Base-by-base conservation (phyloP, 2,113 vertebrate genomes). In the Thinocorus orbignyianus region DNA sequence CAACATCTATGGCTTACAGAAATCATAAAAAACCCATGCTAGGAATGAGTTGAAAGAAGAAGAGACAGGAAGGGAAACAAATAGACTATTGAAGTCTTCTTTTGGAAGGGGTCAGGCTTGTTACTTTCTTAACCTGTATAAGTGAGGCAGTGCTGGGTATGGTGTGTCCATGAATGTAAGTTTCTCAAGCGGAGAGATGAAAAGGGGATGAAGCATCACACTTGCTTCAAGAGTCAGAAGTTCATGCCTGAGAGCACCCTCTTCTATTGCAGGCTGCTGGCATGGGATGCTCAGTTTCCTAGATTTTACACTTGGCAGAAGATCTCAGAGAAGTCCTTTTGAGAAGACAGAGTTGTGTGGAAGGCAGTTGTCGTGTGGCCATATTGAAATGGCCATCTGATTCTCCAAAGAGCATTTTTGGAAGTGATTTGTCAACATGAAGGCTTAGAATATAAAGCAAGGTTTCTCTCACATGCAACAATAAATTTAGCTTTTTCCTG, bases 11-110 rank as follows among this genome's bases (percentile, higher is more conserved):
- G 51, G 12, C 55, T 71, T 69, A 48, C 61, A 69, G 73, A 71
- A 95, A 74, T 60, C 23, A 55, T 78, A 74, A 89, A 64, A 93
- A 86, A 52, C 9, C 44, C 37, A 8, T 92, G 35, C 13, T 72
- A 41, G 4, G 28, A 82, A 66, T 14, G 11, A 72, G 23, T 41
- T 48, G 79, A 49, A 93, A 87, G 71, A 72, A 88, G 31, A 9
- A 31, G 9, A 18, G 2, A 17, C 44, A 6, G 16, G 10, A 5
- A 6, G 3, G 1, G 1, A 9, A 33, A 30, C 80, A 22, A 16
- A n/a, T 64, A 73, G 30, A 46, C 39, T 69, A 68, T 7, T 24
- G 31, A 69, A 57, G 8, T 70, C 49, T 83, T 57, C 28, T 78
- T 94, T 71, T 84, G 61, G 61, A 70, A 60, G 35, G 17, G 5